phyloP scores from a whole-genome alignment of 1,140 invertebrate genomes.

The Diabrotica virgifera region DNA sequence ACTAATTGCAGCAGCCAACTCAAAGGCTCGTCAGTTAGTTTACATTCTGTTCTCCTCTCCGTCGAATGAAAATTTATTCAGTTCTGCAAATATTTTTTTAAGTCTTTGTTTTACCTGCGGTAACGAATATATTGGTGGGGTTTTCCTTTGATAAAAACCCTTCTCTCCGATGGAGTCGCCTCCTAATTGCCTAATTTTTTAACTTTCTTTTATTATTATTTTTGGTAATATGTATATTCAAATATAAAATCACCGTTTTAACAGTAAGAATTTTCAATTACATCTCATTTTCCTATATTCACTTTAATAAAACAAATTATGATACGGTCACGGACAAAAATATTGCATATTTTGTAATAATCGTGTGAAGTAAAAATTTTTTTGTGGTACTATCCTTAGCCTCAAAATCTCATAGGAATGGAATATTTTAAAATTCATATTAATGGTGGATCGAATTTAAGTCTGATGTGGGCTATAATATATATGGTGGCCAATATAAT shows the following conservation, averaged over 20 bases:
- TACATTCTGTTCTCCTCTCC: conserved; percentile 21
- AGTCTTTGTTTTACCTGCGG: conserved; percentile 8
- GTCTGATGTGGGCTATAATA: too few relatives aligned
- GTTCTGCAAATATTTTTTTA: conserved; percentile 11
- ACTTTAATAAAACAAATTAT: too few relatives aligned
- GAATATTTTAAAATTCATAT: too few relatives aligned
- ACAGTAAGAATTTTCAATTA: too few relatives aligned
- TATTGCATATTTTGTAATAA: too few relatives aligned
- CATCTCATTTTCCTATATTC: too few relatives aligned
- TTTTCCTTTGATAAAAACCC: conserved; percentile 1
- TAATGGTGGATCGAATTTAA: too few relatives aligned
- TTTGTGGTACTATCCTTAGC: too few relatives aligned
- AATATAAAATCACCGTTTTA: not conserved
- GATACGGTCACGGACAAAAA: too few relatives aligned
- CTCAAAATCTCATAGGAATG: too few relatives aligned
- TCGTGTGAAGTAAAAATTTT: too few relatives aligned
- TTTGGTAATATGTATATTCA: not conserved
- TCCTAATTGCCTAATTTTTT: not conserved
- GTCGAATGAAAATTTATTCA: conserved; percentile 12
- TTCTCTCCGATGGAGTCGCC: not conserved
- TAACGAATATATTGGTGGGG: conserved; percentile 2
- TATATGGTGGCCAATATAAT: too few relatives aligned
- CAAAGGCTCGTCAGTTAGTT: conserved; percentile 30
- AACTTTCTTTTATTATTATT: not conserved
- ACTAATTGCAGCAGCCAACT: conserved; percentile 31